These are phyloP conservation scores for Neopipo cinnamomea DNA, from an alignment of 2,113 vertebrate species.

Conservation along the genomic window DNA sequence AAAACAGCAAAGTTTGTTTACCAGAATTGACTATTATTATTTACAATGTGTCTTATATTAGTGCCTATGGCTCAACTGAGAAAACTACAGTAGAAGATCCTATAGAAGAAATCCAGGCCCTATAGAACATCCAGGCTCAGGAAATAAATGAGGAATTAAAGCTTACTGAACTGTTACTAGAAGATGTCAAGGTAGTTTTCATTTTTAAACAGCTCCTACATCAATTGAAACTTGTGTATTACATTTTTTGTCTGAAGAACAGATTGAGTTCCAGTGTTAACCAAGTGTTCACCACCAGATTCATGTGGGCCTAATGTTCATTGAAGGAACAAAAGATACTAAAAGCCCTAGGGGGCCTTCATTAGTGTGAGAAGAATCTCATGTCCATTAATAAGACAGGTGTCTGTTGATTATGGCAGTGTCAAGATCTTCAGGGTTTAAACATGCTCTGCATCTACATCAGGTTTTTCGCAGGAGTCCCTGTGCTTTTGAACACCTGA, in stretches of 20 bases:
- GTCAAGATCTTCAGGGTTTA: not conserved
- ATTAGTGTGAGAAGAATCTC: not conserved
- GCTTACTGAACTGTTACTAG: not conserved
- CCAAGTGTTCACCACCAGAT: not conserved
- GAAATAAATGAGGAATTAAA: not conserved
- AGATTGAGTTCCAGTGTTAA: not conserved
- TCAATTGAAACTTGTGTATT: not conserved
- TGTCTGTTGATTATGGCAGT: not conserved
- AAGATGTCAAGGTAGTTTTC: not conserved
- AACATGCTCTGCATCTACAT: not conserved
- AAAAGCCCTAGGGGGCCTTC: not conserved
- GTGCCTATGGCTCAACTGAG: not conserved
- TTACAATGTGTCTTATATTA: not conserved
- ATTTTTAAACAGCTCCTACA: not conserved
- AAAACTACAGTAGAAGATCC: not conserved
- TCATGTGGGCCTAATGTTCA: not conserved
- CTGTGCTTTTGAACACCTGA: not conserved
- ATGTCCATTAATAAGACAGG: not conserved
- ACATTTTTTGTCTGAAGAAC: not conserved
- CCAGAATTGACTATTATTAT: not conserved
- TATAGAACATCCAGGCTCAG: not conserved
- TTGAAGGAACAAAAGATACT: not conserved
- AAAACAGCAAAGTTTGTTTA: slow-evolving; percentile 5
- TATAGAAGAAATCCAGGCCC: not conserved
- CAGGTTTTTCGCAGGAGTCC: not conserved